A percentile compares a stretch with the other conserved stretches of the same genome.
Conservation (phyloP, 2,797 vertebrate species). For the Paedocypris micromegethes region DNA sequence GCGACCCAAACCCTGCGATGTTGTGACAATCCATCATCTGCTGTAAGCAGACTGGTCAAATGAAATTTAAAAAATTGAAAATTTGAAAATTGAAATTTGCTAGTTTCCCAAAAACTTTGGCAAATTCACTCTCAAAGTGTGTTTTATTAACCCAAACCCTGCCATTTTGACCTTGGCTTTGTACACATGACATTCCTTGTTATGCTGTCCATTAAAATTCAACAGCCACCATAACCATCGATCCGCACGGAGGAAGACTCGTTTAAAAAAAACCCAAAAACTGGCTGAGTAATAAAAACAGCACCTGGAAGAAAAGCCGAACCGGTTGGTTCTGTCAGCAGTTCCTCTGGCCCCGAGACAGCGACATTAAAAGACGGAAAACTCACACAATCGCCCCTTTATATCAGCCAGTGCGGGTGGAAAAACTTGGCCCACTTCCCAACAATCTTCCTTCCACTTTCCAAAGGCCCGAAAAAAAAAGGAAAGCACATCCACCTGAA, state of each 20-base stretch:
- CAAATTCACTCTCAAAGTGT: no score
- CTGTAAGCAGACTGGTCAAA: no score
- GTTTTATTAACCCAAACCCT: no score
- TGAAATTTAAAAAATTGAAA: no score
- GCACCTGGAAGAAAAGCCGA: conserved; percentile 60
- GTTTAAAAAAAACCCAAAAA: conserved; percentile 27
- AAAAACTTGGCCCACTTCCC: not conserved
- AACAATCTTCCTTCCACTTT: not conserved
- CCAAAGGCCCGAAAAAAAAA: not conserved
- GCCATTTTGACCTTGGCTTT: no score
- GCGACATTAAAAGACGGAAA: conserved; percentile 47
- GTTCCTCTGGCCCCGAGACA: conserved; percentile 53
- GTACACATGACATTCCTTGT: no score
- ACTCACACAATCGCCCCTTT: conserved; percentile 42
- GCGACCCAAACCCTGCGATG: no score
- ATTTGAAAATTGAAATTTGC: no score
- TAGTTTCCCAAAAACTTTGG: no score
- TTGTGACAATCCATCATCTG: no score
- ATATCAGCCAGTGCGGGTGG: conserved; percentile 38
- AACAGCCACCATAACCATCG: conserved; percentile 26
- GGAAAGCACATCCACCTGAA: not conserved
- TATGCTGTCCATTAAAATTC: conserved; percentile 41
- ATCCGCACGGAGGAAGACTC: conserved; percentile 43
- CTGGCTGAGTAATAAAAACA: conserved; percentile 47
- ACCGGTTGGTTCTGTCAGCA: conserved; percentile 57